A percentile compares a stretch with the other conserved stretches of the same genome.
Conservation (phyloP, 1,140 invertebrate species). For the Cotesia typhae region DNA sequence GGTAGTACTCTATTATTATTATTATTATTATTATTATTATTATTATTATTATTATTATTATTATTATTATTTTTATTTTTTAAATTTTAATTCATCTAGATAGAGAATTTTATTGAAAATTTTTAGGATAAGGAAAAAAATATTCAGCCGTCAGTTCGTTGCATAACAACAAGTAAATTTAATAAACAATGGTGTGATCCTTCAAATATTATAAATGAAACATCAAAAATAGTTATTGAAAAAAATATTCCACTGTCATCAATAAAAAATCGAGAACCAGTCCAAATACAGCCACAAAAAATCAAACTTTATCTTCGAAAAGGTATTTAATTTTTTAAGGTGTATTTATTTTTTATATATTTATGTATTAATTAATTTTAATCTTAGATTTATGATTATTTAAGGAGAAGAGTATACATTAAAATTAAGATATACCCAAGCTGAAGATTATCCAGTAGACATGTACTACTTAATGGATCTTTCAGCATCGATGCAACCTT, state of each 20-base stretch:
- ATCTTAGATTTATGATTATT: constrained; percentile 16
- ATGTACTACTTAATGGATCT: constrained; percentile 90
- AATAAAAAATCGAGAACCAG: constrained; percentile 36
- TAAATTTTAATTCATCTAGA: too few species aligned
- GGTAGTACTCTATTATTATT: constrained; percentile 41
- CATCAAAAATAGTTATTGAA: constrained; percentile 29
- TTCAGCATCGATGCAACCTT: constrained; percentile 80
- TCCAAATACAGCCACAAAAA: constrained; percentile 52
- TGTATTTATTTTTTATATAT: constrained; percentile 32
- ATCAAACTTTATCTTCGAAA: constrained; percentile 44
- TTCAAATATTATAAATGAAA: constrained; percentile 36
- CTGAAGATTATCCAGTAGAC: constrained; percentile 87
- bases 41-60: constrained; percentile 10
- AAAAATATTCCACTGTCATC: constrained; percentile 45
- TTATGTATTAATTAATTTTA: neutral
- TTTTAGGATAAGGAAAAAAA: constrained; percentile 33
- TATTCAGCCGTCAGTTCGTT: constrained; percentile 42
- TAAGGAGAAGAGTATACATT: constrained; percentile 48
- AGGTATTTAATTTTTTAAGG: too few species aligned
- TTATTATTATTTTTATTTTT: neutral
- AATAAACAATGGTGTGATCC: constrained; percentile 46
- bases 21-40: neutral
- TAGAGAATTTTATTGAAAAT: too few species aligned
- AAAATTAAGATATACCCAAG: constrained; percentile 66
- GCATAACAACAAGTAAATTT: constrained; percentile 41